Evolutionary conservation across 2,888 invertebrate genomes (phyloP).

Genomic region (Drosophila acutilabella): DNA sequence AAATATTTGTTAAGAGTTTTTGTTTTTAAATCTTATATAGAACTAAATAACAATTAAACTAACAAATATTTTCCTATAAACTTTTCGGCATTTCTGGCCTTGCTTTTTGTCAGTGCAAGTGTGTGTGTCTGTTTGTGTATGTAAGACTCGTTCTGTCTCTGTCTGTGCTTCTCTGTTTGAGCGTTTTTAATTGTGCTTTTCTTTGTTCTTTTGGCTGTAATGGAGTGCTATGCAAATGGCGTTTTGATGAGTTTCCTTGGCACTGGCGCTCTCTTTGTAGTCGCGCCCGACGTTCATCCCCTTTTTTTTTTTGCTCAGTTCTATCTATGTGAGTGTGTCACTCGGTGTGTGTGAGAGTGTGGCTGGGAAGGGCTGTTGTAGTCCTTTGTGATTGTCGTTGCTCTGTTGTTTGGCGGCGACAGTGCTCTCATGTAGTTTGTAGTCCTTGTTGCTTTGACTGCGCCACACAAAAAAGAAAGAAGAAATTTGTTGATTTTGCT

Average conservation of each 20-base stretch:
- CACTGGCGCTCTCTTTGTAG: conserved; percentile 71
- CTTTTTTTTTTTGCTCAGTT: conserved; percentile 45
- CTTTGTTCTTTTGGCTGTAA: conserved; percentile 81
- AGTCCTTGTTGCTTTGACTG: conserved; percentile 54
- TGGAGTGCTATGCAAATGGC: conserved; percentile 83
- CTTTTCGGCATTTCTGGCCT: too few relatives aligned
- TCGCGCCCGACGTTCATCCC: conserved; percentile 76
- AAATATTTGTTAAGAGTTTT: too few relatives aligned
- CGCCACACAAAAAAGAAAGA: conserved; percentile 24
- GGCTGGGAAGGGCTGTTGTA: conserved; percentile 61
- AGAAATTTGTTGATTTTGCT: conserved; percentile 55
- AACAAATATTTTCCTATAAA: too few relatives aligned
- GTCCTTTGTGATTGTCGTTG: conserved; percentile 64
- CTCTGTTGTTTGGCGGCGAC: conserved; percentile 69
- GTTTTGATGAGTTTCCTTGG: conserved; percentile 78
- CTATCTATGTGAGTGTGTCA: conserved; percentile 23
- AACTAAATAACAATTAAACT: too few relatives aligned
- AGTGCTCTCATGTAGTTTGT: conserved; percentile 48
- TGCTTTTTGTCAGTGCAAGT: background rate
- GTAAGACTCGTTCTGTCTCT: conserved; percentile 29
- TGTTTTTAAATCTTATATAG: too few relatives aligned
- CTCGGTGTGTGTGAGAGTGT: conserved; percentile 25
- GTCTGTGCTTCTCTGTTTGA: conserved; percentile 44
- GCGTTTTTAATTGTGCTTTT: conserved; percentile 78
- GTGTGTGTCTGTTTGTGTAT: conserved; percentile 8